A percentile compares a stretch with the other conserved stretches of the same genome.
Evolutionary conservation across 2,888 invertebrate species (phyloP).

Genomic region (Malacosoma neustria): DNA sequence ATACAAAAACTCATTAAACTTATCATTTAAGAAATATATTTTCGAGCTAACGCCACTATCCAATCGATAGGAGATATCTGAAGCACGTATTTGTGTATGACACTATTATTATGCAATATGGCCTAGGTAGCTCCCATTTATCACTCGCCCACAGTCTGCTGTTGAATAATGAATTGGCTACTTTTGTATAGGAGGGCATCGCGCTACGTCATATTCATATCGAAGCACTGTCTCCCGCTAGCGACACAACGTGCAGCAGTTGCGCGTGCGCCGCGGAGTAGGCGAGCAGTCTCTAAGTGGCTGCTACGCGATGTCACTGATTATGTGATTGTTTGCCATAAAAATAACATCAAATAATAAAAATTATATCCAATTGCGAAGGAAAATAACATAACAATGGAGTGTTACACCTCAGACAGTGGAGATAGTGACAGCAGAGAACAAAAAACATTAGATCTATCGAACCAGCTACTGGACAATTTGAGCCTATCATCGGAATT

Average conservation of each 20-base stretch:
- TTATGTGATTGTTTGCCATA: constrained; percentile 34
- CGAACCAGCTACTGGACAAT: constrained; percentile 70
- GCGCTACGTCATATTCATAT: background rate
- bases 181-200: background rate
- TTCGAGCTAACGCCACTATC: too few species aligned
- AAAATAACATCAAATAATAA: constrained; percentile 16
- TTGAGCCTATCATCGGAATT: constrained; percentile 75
- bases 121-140: background rate
- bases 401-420: constrained; percentile 88
- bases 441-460: constrained; percentile 81
- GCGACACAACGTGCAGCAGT: constrained; percentile 22
- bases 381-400: constrained; percentile 72
- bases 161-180: background rate
- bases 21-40: too few species aligned
- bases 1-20: too few species aligned
- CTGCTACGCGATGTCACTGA: constrained; percentile 14
- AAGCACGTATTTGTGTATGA: background rate
- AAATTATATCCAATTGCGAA: constrained; percentile 14
- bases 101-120: background rate
- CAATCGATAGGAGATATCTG: background rate
- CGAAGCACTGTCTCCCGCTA: background rate
- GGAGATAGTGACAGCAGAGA: constrained; percentile 84
- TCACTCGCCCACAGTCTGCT: background rate
- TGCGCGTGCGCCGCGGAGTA: constrained; percentile 57
- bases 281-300: constrained; percentile 19